phyloP scores from a whole-genome alignment of 2,113 vertebrate species.

The Notothenia rossii region DNA sequence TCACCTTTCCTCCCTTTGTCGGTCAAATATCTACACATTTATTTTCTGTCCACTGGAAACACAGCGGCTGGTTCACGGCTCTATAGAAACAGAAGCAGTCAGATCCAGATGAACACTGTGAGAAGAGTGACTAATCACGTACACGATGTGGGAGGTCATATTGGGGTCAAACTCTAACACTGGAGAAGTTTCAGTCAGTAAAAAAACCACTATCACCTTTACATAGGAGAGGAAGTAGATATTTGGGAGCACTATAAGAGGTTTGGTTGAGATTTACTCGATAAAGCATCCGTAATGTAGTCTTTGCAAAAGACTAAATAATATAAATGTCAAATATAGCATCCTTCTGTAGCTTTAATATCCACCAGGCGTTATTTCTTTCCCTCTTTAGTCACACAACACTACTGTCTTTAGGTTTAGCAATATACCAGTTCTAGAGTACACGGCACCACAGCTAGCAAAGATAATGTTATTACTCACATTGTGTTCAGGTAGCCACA shows the following conservation, averaged over 20 bases:
- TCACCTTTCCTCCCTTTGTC: neutral
- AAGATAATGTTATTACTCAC: neutral
- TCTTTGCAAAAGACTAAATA: neutral
- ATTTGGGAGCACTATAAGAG: neutral
- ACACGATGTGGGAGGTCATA: neutral
- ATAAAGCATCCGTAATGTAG: too few relatives aligned
- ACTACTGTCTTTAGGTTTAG: neutral
- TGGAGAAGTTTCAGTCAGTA: neutral
- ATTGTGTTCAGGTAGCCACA: neutral
- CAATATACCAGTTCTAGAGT: neutral
- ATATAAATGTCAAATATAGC: neutral
- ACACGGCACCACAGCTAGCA: neutral
- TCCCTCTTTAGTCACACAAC: neutral
- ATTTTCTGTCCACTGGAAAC: constrained; percentile 1
- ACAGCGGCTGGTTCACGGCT: constrained; percentile 22
- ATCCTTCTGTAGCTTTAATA: neutral
- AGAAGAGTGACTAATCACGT: neutral
- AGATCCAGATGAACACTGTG: neutral
- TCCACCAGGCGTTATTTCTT: neutral
- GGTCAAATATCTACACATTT: neutral
- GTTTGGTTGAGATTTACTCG: neutral
- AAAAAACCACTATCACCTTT: neutral
- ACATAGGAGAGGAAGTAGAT: neutral
- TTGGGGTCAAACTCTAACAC: neutral
- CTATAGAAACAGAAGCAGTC: neutral